phyloP scores from a whole-genome alignment of 2,113 vertebrate genomes.

The Catagonus wagneri region DNA sequence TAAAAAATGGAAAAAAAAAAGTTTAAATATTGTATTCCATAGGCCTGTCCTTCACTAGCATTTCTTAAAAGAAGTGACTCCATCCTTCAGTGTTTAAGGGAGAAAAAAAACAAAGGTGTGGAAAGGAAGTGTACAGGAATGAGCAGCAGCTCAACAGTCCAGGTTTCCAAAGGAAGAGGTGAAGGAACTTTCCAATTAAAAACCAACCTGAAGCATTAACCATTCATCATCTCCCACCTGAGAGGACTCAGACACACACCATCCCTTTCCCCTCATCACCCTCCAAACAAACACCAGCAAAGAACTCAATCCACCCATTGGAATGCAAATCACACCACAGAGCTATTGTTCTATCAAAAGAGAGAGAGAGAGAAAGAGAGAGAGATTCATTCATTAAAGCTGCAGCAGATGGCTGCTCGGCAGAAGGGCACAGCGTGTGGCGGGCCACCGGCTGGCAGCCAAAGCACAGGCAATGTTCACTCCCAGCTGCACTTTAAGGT shows the following conservation, averaged over 20 bases:
- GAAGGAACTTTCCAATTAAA: neutral
- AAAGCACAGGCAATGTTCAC: constrained; percentile 69
- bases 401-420: constrained; percentile 86
- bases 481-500: constrained; percentile 64
- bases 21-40: constrained; percentile 43
- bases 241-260: neutral
- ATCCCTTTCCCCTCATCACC: neutral
- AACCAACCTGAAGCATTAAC: neutral
- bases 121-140: neutral
- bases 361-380: constrained; percentile 59
- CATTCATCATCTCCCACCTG: neutral
- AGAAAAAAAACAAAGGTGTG: neutral
- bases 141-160: neutral
- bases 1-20: neutral
- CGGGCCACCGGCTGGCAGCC: constrained; percentile 81
- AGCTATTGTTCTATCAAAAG: constrained; percentile 85
- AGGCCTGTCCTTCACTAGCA: neutral
- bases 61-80: constrained; percentile 16
- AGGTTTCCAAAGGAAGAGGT: neutral
- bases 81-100: neutral
- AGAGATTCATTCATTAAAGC: constrained; percentile 85
- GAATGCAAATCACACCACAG: constrained; percentile 83
- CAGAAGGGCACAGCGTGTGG: constrained; percentile 82
- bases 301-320: constrained; percentile 62
- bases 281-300: neutral